phyloP scores from a whole-genome alignment of 2,888 invertebrate genomes.

The Drosophila seclusa region DNA sequence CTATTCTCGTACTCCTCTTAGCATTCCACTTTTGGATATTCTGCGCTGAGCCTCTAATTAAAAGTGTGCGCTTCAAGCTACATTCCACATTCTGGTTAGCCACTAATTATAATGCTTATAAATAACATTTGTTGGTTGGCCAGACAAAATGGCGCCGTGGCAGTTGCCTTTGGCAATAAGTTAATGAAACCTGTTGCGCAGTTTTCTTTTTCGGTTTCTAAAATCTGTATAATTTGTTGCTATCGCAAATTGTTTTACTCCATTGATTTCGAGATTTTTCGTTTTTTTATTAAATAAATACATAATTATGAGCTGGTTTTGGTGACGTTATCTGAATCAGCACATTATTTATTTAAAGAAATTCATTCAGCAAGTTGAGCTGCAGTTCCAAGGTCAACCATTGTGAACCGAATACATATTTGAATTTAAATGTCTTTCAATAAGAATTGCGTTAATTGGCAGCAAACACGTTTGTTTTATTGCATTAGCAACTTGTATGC shows the following conservation, averaged over 20 bases:
- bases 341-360: constrained; percentile 15
- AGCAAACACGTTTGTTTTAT: constrained; percentile 29
- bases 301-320: constrained; percentile 38
- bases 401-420: constrained; percentile 27
- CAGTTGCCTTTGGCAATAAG: constrained; percentile 39
- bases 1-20: background rate
- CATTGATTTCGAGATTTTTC: constrained; percentile 31
- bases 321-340: constrained; percentile 1
- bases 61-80: constrained; percentile 47
- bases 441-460: constrained; percentile 21
- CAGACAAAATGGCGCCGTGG: constrained; percentile 51
- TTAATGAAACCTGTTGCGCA: constrained; percentile 58
- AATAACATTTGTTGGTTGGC: constrained; percentile 21
- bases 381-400: constrained; percentile 47
- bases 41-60: constrained; percentile 47
- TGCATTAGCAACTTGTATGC: background rate
- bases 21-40: background rate
- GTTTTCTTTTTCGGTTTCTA: constrained; percentile 1
- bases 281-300: constrained; percentile 9
- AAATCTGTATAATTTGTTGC: background rate
- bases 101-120: constrained; percentile 67
- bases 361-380: constrained; percentile 64
- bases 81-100: constrained; percentile 50
- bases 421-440: constrained; percentile 13
- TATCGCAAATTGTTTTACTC: constrained; percentile 29